A percentile compares a stretch with the other conserved stretches of the same genome.
phyloP scores from a whole-genome alignment of 1,140 invertebrate species.

The Muscidifurax raptorellus region DNA sequence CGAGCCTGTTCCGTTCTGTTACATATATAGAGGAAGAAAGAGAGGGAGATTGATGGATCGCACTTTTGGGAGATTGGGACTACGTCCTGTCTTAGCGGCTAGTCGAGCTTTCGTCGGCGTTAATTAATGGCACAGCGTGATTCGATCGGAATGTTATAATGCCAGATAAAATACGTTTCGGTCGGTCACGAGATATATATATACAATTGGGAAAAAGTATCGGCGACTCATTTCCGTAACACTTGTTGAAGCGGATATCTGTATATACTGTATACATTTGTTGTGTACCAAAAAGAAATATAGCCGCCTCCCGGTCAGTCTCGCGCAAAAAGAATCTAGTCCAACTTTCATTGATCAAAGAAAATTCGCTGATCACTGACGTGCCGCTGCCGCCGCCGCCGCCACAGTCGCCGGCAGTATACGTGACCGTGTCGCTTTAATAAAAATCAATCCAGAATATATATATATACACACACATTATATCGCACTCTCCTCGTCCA shows the following conservation, averaged over 20 bases:
- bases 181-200: too few relatives aligned
- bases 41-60: neutral
- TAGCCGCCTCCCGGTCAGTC: neutral
- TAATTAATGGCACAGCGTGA: neutral
- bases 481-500: neutral
- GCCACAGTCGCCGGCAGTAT: neutral
- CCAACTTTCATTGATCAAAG: slow-evolving; percentile 26
- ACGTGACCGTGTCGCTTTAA: slow-evolving; percentile 1
- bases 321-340: neutral
- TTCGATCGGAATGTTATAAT: neutral
- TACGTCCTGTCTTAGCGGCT: too few relatives aligned
- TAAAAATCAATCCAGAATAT: slow-evolving; percentile 15
- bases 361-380: slow-evolving; percentile 5
- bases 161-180: neutral
- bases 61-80: neutral
- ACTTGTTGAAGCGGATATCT: neutral
- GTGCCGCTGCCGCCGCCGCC: too few relatives aligned
- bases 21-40: neutral
- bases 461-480: too few relatives aligned
- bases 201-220: neutral
- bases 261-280: too few relatives aligned
- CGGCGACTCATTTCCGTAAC: neutral
- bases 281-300: neutral
- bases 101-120: neutral
- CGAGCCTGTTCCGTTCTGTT: neutral